Evolutionary conservation across 2,888 invertebrate genomes (phyloP).

Genomic region (Drosophila demipolita): DNA sequence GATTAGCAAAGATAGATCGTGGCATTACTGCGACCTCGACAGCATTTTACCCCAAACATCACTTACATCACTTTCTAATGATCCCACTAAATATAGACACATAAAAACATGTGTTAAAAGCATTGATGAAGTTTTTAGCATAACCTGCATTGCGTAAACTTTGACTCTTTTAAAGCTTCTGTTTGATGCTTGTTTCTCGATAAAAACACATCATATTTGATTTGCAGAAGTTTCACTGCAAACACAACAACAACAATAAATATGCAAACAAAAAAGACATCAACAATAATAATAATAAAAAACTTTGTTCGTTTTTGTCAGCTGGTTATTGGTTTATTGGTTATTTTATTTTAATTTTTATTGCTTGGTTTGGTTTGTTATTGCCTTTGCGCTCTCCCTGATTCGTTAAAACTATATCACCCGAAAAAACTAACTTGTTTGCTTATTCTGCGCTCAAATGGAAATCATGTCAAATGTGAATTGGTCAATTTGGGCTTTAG

Average conservation of each 20-base stretch:
- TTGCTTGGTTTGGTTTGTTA: conserved; percentile 17
- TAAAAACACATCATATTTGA: neutral
- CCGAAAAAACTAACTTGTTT: conserved; percentile 7
- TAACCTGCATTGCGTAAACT: neutral
- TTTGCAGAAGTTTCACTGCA: neutral
- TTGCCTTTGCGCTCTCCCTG: conserved; percentile 37
- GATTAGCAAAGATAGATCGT: conserved; percentile 45
- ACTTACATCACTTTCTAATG: conserved; percentile 45
- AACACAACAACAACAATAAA: neutral
- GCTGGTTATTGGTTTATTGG: conserved; percentile 5
- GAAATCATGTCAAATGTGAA: conserved; percentile 32
- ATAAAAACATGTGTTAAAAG: neutral
- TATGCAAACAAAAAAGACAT: neutral
- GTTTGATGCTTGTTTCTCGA: neutral
- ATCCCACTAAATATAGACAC: neutral
- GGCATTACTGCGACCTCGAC: conserved; percentile 41
- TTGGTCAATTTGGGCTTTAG: conserved; percentile 38
- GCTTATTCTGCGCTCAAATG: conserved; percentile 5
- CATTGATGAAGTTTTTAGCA: neutral
- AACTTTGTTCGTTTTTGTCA: conserved; percentile 27
- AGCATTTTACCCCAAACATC: conserved; percentile 12
- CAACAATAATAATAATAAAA: conserved; percentile 8
- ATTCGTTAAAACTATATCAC: conserved; percentile 32
- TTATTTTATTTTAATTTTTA: conserved; percentile 10
- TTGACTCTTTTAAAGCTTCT: neutral